phyloP scores from a whole-genome alignment of 1,140 invertebrate species.

The Orussus abietinus region DNA sequence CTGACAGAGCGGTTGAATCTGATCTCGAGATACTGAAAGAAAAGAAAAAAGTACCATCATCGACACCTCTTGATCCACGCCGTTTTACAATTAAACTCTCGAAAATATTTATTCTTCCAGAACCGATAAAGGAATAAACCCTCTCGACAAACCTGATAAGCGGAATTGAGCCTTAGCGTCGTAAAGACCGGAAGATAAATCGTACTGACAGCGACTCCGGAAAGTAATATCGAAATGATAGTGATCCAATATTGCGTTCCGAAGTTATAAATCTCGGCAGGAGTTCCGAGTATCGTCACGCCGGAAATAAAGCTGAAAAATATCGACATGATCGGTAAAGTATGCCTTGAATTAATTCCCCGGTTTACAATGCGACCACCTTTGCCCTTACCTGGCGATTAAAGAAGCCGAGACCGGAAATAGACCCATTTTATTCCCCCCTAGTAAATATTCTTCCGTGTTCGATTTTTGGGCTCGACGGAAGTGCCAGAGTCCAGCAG shows the following conservation, averaged over 20 bases:
- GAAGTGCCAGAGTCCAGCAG: slow-evolving; percentile 49
- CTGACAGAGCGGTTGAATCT: slow-evolving; percentile 63
- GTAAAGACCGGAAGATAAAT: slow-evolving; percentile 84
- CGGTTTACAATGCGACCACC: too few species aligned
- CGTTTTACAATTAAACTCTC: slow-evolving; percentile 28
- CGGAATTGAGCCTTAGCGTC: slow-evolving; percentile 71
- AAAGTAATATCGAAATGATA: slow-evolving; percentile 62
- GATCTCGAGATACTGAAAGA: slow-evolving; percentile 72
- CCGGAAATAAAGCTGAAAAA: slow-evolving; percentile 76
- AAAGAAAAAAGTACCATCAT: slow-evolving; percentile 27
- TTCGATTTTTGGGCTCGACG: slow-evolving; percentile 36
- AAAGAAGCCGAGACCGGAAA: slow-evolving; percentile 81
- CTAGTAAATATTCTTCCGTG: slow-evolving; percentile 67
- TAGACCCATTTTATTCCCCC: slow-evolving; percentile 66
- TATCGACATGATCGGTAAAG: too few species aligned
- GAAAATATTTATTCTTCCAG: slow-evolving; percentile 6
- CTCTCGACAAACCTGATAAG: slow-evolving; percentile 68
- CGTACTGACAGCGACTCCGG: slow-evolving; percentile 63
- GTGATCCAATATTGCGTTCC: slow-evolving; percentile 80
- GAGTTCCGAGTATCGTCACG: slow-evolving; percentile 82
- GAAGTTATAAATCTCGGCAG: slow-evolving; percentile 82
- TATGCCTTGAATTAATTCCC: too few species aligned
- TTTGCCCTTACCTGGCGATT: slow-evolving; percentile 67
- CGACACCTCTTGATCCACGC: slow-evolving; percentile 15
- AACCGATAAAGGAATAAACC: slow-evolving; percentile 7